These are phyloP conservation scores for Melanophora roralis DNA, from an alignment of 2,888 invertebrate species.

Conservation along the genomic window DNA sequence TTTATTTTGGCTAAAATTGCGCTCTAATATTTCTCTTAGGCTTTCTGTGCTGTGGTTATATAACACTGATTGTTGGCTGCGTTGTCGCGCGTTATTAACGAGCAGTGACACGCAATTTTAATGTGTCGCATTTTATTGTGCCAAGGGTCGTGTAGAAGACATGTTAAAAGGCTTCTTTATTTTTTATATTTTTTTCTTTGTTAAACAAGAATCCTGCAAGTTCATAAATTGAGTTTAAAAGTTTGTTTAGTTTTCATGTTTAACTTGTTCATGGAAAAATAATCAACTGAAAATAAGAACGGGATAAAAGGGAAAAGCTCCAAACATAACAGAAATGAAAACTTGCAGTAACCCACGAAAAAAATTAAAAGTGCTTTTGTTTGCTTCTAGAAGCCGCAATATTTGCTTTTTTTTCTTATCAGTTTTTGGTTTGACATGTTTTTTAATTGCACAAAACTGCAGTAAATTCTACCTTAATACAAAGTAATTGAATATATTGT, in stretches of 20 bases:
- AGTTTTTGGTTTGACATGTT: constrained; percentile 46
- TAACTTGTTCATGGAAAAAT: constrained; percentile 45
- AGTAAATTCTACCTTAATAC: constrained; percentile 50
- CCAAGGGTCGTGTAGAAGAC: constrained; percentile 57
- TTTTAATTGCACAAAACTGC: constrained; percentile 61
- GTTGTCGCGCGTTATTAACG: constrained; percentile 64
- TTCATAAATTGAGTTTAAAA: constrained; percentile 63
- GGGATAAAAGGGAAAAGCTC: constrained; percentile 2
- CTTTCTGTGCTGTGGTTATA: constrained; percentile 56
- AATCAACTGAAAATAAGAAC: background rate
- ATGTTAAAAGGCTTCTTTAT: constrained; percentile 45
- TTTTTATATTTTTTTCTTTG: constrained; percentile 7
- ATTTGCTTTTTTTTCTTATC: constrained; percentile 28
- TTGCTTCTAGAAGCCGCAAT: constrained; percentile 15
- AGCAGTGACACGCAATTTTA: constrained; percentile 63
- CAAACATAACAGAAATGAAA: background rate
- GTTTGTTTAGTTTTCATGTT: constrained; percentile 53
- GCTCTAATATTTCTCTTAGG: constrained; percentile 61
- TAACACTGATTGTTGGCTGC: constrained; percentile 60
- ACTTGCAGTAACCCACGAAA: too few species aligned
- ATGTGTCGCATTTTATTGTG: constrained; percentile 61
- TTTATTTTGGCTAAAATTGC: constrained; percentile 53
- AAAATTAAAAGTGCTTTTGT: constrained; percentile 47
- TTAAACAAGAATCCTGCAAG: constrained; percentile 57
- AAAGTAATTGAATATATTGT: constrained; percentile 56